Evolutionary conservation across 2,113 vertebrate species (phyloP).

Genomic region (Vanacampus margaritifer): DNA sequence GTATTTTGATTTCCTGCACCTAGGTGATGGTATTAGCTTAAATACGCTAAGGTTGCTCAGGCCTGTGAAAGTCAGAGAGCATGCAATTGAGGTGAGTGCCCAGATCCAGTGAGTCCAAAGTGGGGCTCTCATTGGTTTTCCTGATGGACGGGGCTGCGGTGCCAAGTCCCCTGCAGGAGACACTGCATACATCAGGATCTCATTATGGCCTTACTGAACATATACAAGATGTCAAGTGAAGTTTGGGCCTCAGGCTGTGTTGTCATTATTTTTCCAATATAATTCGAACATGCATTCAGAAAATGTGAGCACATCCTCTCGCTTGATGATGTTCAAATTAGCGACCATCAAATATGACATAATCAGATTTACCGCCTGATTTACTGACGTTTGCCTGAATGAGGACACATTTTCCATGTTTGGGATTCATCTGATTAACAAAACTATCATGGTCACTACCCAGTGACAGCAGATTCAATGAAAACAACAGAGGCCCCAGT

Average conservation of each 20-base stretch:
- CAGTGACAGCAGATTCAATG: no score
- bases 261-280: conserved; percentile 51
- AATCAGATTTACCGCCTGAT: conserved; percentile 34
- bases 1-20: conserved; percentile 32
- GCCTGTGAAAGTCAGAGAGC: conserved; percentile 21
- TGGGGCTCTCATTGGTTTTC: conserved; percentile 26
- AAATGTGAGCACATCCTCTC: conserved; percentile 29
- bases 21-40: conserved; percentile 42
- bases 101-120: conserved; percentile 37
- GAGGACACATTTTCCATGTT: conserved; percentile 24
- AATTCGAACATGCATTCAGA: conserved; percentile 25
- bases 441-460: no score
- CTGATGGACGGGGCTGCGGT: conserved; percentile 20
- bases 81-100: conserved; percentile 40
- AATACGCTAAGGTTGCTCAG: conserved; percentile 25
- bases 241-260: conserved; percentile 26
- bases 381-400: conserved; percentile 22
- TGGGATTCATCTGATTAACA: conserved; percentile 13
- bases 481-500: no score
- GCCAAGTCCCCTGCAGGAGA: conserved; percentile 11
- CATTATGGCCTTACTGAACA: conserved; percentile 45
- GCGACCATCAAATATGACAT: conserved; percentile 21
- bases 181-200: conserved; percentile 50
- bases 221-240: conserved; percentile 47
- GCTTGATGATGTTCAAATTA: conserved; percentile 35